Percentiles rank a stretch among this genome's conserved stretches.
Evolutionary conservation across 1,140 invertebrate species (phyloP).

Genomic region (Drosophila ogumai): DNA sequence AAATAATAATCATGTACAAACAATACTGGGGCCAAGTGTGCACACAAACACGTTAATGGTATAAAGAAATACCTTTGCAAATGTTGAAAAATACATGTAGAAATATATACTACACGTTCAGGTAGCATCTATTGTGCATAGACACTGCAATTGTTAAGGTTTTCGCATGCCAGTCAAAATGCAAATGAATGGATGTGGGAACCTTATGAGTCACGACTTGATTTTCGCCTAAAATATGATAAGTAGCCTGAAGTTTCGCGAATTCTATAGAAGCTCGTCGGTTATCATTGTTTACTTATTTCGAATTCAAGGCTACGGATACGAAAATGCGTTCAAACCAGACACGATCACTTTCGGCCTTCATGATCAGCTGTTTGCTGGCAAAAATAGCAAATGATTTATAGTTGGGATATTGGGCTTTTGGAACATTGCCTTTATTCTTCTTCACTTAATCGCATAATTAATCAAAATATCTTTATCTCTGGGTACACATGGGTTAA

Average conservation of each 20-base stretch:
- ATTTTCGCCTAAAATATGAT: constrained; percentile 43
- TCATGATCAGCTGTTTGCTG: constrained; percentile 30
- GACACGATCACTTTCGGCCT: constrained; percentile 43
- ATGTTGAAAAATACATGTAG: constrained; percentile 16
- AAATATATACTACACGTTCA: constrained; percentile 28
- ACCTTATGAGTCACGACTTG: constrained; percentile 47
- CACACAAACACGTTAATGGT: constrained; percentile 20
- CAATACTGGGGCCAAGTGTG: constrained; percentile 34
- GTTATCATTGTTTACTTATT: constrained; percentile 42
- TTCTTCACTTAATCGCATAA: constrained; percentile 14
- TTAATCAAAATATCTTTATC: constrained; percentile 11
- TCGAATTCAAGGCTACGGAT: constrained; percentile 32
- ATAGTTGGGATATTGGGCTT: neutral
- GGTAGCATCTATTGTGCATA: constrained; percentile 35
- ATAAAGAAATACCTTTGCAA: constrained; percentile 33
- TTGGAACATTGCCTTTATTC: neutral
- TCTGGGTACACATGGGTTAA: neutral
- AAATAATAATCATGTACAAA: constrained; percentile 47
- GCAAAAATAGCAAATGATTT: constrained; percentile 11
- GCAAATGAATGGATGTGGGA: constrained; percentile 60
- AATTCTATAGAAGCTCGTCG: constrained; percentile 29
- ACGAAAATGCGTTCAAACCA: constrained; percentile 27
- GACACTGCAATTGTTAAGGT: constrained; percentile 52
- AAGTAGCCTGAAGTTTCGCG: constrained; percentile 24
- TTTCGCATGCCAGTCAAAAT: constrained; percentile 66